phyloP scores from a whole-genome alignment of 2,888 invertebrate species.

The Eristalis arbustorum region DNA sequence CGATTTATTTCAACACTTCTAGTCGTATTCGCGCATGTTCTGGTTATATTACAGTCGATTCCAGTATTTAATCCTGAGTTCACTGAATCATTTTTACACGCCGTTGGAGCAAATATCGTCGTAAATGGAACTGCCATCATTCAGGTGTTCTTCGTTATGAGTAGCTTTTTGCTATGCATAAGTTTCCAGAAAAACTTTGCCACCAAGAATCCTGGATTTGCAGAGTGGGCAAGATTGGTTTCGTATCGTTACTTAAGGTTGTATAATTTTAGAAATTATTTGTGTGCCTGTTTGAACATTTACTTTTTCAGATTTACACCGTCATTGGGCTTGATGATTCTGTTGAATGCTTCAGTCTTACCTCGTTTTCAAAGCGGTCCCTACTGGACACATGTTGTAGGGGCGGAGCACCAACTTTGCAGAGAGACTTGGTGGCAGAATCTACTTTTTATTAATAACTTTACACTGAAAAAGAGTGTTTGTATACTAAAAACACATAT shows the following conservation, averaged over 20 bases:
- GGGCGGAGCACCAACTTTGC: conserved; percentile 77
- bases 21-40: conserved; percentile 74
- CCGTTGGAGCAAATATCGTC: conserved; percentile 74
- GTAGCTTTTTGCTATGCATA: conserved; percentile 81
- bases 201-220: conserved; percentile 63
- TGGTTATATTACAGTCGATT: conserved; percentile 72
- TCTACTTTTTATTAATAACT: conserved; percentile 78
- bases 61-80: conserved; percentile 75
- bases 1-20: conserved; percentile 74
- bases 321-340: conserved; percentile 73
- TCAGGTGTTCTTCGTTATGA: conserved; percentile 83
- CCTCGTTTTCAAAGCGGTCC: conserved; percentile 79
- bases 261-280: not conserved
- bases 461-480: conserved; percentile 75
- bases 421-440: conserved; percentile 79
- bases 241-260: conserved; percentile 75
- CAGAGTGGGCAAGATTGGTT: conserved; percentile 72
- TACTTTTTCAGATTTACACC: conserved; percentile 73
- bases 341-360: conserved; percentile 77
- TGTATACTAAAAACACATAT: conserved; percentile 27
- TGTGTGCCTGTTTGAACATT: not conserved
- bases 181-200: conserved; percentile 73
- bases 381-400: conserved; percentile 77
- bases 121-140: conserved; percentile 82
- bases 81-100: conserved; percentile 73